Percentiles rank a stretch among this genome's conserved stretches.
Conservation (phyloP, 2,797 vertebrate species). For the Sebastiscus tertius region DNA sequence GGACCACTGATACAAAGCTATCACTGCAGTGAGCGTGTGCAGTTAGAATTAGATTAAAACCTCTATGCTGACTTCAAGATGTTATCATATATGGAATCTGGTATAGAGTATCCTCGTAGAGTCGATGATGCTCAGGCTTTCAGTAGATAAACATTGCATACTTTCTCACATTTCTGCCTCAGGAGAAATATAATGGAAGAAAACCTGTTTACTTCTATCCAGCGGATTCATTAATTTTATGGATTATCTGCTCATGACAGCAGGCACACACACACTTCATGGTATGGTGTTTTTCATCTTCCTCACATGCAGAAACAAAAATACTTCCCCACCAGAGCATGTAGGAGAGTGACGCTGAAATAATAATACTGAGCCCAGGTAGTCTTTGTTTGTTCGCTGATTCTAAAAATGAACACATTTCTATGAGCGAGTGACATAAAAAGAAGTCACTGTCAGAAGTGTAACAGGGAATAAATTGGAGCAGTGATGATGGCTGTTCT, state of each 20-base stretch:
- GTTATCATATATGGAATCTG: constrained; percentile 2
- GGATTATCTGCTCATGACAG: constrained; percentile 25
- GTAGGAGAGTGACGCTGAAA: not conserved
- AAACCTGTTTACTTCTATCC: constrained; percentile 22
- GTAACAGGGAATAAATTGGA: not conserved
- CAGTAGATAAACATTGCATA: constrained; percentile 37
- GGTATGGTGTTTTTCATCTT: not conserved
- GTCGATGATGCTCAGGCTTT: not conserved
- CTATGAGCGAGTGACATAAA: not conserved
- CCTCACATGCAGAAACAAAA: not conserved
- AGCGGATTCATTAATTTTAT: constrained; percentile 30
- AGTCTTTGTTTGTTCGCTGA: not conserved
- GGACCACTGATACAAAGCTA: not conserved
- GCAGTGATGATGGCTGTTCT: not conserved
- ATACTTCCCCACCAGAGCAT: not conserved
- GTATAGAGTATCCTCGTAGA: not conserved
- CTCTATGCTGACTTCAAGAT: not conserved
- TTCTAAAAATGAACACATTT: not conserved
- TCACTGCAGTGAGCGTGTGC: not conserved
- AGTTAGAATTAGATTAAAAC: constrained; percentile 34
- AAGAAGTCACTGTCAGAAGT: not conserved
- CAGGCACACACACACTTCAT: not conserved
- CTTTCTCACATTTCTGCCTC: constrained; percentile 39
- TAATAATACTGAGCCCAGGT: not conserved
- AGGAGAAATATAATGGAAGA: constrained; percentile 36